phyloP scores from a whole-genome alignment of 2,888 invertebrate genomes.

The Microctonus brassicae region DNA sequence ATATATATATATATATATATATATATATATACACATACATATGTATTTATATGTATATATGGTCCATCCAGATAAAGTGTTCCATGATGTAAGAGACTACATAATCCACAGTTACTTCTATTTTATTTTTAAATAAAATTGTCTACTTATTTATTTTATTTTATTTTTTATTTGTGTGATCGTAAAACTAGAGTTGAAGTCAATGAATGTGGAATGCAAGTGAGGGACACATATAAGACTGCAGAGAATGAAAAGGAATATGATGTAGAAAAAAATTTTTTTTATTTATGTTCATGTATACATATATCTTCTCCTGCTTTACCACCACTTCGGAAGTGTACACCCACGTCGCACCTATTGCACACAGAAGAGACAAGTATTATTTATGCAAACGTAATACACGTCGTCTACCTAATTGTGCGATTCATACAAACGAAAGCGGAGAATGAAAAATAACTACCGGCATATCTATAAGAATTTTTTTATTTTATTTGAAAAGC shows the following conservation, averaged over 20 bases:
- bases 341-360: neutral
- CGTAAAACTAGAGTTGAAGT: neutral
- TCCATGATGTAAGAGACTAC: neutral
- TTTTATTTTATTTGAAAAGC: slow-evolving; percentile 35
- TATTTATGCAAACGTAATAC: slow-evolving; percentile 62
- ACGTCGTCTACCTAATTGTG: slow-evolving; percentile 61
- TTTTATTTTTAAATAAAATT: neutral
- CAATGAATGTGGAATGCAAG: neutral
- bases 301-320: neutral
- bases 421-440: slow-evolving; percentile 34
- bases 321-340: neutral
- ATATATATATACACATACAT: neutral
- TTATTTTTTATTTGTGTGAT: neutral
- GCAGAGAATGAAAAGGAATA: too few relatives aligned
- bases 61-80: neutral
- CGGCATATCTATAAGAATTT: slow-evolving; percentile 38
- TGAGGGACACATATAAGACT: neutral
- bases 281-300: neutral
- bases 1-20: neutral
- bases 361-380: slow-evolving; percentile 19
- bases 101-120: neutral
- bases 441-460: slow-evolving; percentile 20
- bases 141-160: neutral
- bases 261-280: neutral
- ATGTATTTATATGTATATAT: neutral